Percentiles rank a stretch among this genome's conserved stretches.
These are phyloP conservation scores for Meandrusa payeni DNA, from an alignment of 2,888 invertebrate species.

Conservation along the genomic window DNA sequence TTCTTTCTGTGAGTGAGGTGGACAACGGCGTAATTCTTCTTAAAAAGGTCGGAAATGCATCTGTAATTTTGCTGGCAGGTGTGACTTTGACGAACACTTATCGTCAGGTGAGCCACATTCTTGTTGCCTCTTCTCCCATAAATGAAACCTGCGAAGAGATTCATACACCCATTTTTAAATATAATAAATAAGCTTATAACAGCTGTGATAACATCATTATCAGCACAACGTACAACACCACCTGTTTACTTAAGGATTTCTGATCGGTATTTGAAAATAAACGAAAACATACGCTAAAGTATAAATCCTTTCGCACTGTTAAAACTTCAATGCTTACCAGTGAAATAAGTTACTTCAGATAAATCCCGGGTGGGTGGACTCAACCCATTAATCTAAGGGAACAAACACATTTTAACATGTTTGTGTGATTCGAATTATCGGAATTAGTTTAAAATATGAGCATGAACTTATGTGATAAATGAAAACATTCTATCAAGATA, in stretches of 20 bases:
- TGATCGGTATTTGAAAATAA: slow-evolving; percentile 17
- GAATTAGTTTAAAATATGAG: slow-evolving; percentile 10
- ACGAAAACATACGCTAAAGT: slow-evolving; percentile 4
- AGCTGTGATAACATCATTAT: slow-evolving; percentile 4
- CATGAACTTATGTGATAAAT: slow-evolving; percentile 3
- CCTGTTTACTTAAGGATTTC: slow-evolving; percentile 4
- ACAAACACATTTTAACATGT: slow-evolving; percentile 19
- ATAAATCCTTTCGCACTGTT: slow-evolving; percentile 16
- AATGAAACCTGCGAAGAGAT: too few species aligned
- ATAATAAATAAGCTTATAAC: neutral
- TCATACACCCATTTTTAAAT: too few species aligned
- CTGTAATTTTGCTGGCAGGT: too few species aligned
- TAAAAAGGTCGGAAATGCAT: too few species aligned
- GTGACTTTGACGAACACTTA: too few species aligned
- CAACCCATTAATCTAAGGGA: slow-evolving; percentile 17
- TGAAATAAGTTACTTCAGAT: slow-evolving; percentile 20
- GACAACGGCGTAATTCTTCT: too few species aligned
- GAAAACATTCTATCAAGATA: too few species aligned
- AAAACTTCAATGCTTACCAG: slow-evolving; percentile 19
- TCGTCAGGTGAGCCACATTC: too few species aligned
- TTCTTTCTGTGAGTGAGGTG: too few species aligned
- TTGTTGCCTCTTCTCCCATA: too few species aligned
- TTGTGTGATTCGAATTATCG: slow-evolving; percentile 20
- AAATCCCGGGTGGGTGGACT: slow-evolving; percentile 12
- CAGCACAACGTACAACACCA: neutral